Evolutionary conservation across 1,140 invertebrate species (phyloP), one percentile per base, ranked within the genome.

Genomic region (Heliothis subflexa): DNA sequence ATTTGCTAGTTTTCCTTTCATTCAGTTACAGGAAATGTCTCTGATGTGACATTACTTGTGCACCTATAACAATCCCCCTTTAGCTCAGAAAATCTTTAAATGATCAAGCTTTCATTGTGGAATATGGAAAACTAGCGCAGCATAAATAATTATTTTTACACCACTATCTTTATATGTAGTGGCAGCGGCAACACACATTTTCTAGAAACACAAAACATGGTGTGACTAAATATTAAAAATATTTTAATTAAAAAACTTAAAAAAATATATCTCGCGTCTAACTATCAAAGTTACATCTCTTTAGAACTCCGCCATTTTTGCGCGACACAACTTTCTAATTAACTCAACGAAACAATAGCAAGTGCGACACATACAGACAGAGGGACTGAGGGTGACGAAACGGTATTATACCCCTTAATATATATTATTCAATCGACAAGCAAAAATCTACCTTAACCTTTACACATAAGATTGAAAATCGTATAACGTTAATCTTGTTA

Each of bases 281-380:
- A 83, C 79, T 80, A 80, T 57, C 71, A 78, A 79, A 84, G 78
- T 85, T 82, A 59, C 80, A 54, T 81, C 79, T 81, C 85, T 84
- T 84, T 72, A 78, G 55, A 83, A 83, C 81, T 78, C 75, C 62
- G 76, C 72, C 76, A 84, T 88, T 86, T 86, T 86, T 86, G 81
- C 81, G 73, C 66, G 59, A 80, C 61, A 85, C 61, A 91, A 93
- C 86, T 92, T 93, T 92, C 89, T 93, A 93, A 93, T 93, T 93
- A 93, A 93, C 91, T 83, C 85, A 50, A 76, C 74, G 68, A 70
- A 79, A 87, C 87, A 87, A 88, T 81, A 76, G 82, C 84, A 88
- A 86, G 77, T 89, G 82, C 86, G 83, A 83, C 84, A 89, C 86
- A 88, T 84, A 89, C 85, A 85, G 78, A 88, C 86, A 55, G 71